Evolutionary conservation across 2,113 vertebrate species (phyloP), one percentile per base, ranked within the genome.

Genomic region (Colinus virginianus): DNA sequence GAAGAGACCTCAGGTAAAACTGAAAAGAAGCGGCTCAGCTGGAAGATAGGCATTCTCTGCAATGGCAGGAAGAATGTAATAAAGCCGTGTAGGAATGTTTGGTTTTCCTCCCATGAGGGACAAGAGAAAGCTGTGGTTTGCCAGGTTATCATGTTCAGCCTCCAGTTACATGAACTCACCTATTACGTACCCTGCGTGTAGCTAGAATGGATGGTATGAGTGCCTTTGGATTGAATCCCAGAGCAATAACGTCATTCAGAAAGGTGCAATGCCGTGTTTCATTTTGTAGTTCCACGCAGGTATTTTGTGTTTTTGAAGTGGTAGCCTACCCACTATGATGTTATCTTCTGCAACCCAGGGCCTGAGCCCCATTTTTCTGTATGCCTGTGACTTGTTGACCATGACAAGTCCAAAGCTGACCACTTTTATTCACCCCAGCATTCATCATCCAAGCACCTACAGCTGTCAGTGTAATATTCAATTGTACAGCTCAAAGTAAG

Each of bases 131-230:
- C 74, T 94, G 94, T 45, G 68, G 22, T 72, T 74, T 87, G 66
- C 75, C 72, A 66, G 61, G 70, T 81, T 79, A 58, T 46, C 25
- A 1, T 82, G 84, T 81, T 93, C 80, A 58, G 55, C n/a, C 81
- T 90, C 53, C 61, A 51, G 58, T 80, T 90, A 93, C 85, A 85
- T 8, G 48, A 71, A 51, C 46, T 42, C n/a, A 77, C 83, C 69
- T 56, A 12, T 53, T 9, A 74, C 0, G 19, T 84, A 46, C 92
- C 46, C 92, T 93, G 85, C 1, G 0, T 80, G 91, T 26, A 25
- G 21, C 93, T 26, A 28, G 83, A 63, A 92, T 87, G 70, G 86
- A 92, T 84, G 53, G 80, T n/a, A 40, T 78, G 79, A 90, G 71
- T 1, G 1, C 67, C 90, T 87, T 78, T 88, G 83, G 89, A 80